These are phyloP conservation scores for Lasioglossum malachurum DNA, from an alignment of 2,888 invertebrate genomes.

Conservation along the genomic window DNA sequence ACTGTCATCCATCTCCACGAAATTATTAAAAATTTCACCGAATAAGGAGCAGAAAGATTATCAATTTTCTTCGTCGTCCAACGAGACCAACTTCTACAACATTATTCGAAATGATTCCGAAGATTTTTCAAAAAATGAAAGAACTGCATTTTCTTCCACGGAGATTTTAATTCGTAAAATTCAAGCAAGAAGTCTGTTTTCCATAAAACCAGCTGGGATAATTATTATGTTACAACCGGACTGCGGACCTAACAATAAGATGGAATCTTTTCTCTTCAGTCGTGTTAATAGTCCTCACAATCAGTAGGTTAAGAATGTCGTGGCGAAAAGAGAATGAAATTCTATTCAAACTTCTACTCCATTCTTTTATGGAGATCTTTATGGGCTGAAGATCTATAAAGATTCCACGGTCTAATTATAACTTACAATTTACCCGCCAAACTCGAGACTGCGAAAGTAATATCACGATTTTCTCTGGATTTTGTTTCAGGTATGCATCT, in stretches of 20 bases:
- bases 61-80: not conserved
- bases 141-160: not conserved
- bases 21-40: not conserved
- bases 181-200: not conserved
- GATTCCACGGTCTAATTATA: not conserved
- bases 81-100: not conserved
- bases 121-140: not conserved
- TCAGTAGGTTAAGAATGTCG: not conserved
- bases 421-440: not conserved
- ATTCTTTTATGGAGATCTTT: not conserved
- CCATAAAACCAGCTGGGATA: not conserved
- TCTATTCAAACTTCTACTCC: not conserved
- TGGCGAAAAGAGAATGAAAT: not conserved
- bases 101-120: not conserved
- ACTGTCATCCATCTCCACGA: not conserved
- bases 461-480: not conserved
- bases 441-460: not conserved
- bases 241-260: not conserved
- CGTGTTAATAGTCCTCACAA: not conserved
- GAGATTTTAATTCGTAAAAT: not conserved
- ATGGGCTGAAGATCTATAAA: not conserved
- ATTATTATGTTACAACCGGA: not conserved
- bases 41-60: no score
- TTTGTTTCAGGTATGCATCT: conserved; percentile 5
- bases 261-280: not conserved